phyloP scores from a whole-genome alignment of 2,888 invertebrate genomes.

The Catocala nupta region DNA sequence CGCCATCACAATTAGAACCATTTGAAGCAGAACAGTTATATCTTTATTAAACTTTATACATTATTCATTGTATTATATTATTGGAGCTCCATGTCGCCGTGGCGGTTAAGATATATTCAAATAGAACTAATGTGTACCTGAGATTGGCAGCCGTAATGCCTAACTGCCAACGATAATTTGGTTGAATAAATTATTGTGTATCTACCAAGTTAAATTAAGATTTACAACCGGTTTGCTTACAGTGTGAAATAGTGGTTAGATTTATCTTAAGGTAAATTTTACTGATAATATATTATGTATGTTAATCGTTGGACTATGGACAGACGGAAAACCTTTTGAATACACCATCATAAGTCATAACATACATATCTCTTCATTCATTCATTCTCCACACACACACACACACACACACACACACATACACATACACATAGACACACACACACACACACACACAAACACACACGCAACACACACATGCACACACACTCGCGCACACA shows the following conservation, averaged over 20 bases:
- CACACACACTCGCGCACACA: too few species aligned
- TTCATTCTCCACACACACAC: too few species aligned
- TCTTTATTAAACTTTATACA: slow-evolving; percentile 48
- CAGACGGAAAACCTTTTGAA: too few species aligned
- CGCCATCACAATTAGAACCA: slow-evolving; percentile 53
- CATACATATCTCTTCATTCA: too few species aligned
- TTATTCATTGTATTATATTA: slow-evolving; percentile 45
- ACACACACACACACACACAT: too few species aligned
- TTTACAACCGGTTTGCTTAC: not conserved
- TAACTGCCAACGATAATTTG: slow-evolving; percentile 20
- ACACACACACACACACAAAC: too few species aligned
- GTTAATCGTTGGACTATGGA: too few species aligned
- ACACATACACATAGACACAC: too few species aligned
- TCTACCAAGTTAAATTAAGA: slow-evolving; percentile 5
- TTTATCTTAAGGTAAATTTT: too few species aligned
- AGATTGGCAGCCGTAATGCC: slow-evolving; percentile 32
- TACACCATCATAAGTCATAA: too few species aligned
- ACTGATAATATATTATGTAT: too few species aligned
- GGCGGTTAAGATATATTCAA: slow-evolving; percentile 46
- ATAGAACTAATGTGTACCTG: slow-evolving; percentile 32
- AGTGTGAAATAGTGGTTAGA: not conserved
- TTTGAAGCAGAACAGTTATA: slow-evolving; percentile 42
- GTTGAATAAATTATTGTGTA: slow-evolving; percentile 15
- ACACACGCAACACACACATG: too few species aligned
- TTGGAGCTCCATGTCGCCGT: slow-evolving; percentile 21